Conservation (phyloP, 1,140 invertebrate species). For the Agrypnia vestita region DNA sequence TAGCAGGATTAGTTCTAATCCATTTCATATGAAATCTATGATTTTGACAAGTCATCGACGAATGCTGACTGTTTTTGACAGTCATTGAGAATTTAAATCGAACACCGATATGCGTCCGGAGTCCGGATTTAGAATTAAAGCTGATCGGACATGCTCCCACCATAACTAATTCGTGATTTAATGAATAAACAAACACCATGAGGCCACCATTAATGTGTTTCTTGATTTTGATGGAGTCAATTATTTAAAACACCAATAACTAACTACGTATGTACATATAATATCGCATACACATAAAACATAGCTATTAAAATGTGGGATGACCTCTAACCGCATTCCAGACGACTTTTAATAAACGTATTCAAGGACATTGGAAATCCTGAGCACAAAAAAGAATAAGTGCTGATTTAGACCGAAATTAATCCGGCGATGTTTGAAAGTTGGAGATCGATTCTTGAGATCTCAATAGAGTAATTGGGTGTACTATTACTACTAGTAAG, state of each 20-base stretch:
- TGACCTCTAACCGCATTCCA: constrained; percentile 18
- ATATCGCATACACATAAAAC: background rate
- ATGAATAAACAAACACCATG: constrained; percentile 34
- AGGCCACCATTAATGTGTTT: constrained; percentile 10
- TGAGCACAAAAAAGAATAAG: no score
- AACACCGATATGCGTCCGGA: constrained; percentile 15
- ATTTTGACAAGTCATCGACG: constrained; percentile 46
- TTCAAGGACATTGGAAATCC: background rate
- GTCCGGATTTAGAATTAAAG: constrained; percentile 39
- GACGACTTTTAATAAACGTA: background rate
- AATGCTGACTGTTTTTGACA: constrained; percentile 38
- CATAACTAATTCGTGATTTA: constrained; percentile 33
- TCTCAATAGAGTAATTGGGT: no score
- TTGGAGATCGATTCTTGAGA: no score
- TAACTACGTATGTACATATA: background rate
- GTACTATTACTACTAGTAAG: no score
- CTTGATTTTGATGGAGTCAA: background rate
- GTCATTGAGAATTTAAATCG: constrained; percentile 52
- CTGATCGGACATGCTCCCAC: constrained; percentile 48
- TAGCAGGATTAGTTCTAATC: no score
- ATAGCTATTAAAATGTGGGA: background rate
- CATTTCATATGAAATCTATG: background rate
- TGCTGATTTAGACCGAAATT: no score
- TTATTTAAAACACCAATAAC: background rate
- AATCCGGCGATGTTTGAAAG: no score